Conservation (phyloP, 2,888 invertebrate genomes). For the Alsophila aescularia region DNA sequence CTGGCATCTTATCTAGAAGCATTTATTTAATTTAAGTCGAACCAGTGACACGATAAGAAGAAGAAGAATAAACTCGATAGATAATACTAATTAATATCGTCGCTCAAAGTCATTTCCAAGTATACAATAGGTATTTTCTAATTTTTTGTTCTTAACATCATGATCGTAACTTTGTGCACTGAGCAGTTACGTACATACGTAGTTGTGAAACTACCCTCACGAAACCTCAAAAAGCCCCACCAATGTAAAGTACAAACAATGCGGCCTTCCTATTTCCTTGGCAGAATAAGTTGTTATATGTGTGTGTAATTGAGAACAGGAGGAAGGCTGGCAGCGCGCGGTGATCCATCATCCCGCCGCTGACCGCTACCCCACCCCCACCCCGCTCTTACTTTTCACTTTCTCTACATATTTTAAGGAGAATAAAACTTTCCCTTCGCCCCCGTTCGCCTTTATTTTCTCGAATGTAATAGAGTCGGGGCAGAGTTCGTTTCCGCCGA, state of each 20-base stretch:
- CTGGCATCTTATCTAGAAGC: too few relatives aligned
- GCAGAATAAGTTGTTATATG: conserved; percentile 44
- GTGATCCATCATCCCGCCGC: conserved; percentile 84
- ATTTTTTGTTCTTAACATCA: neutral
- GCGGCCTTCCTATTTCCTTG: conserved; percentile 36
- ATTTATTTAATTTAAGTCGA: too few relatives aligned
- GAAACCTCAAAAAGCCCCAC: conserved; percentile 16
- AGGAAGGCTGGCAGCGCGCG: conserved; percentile 68
- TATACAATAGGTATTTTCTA: too few relatives aligned
- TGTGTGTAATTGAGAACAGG: conserved; percentile 79
- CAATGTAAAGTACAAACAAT: conserved; percentile 34
- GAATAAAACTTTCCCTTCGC: conserved; percentile 81
- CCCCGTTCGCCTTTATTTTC: conserved; percentile 71
- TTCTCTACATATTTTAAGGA: conserved; percentile 85
- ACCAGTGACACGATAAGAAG: too few relatives aligned
- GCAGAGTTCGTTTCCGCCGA: conserved; percentile 53
- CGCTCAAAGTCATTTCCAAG: too few relatives aligned
- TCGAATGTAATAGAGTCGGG: conserved; percentile 68
- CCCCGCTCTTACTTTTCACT: conserved; percentile 82
- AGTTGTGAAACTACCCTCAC: conserved; percentile 10
- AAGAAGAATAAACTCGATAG: too few relatives aligned
- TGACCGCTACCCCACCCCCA: conserved; percentile 73
- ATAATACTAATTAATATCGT: too few relatives aligned
- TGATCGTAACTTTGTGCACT: neutral
- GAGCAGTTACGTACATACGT: neutral